Conservation (phyloP, 2,888 invertebrate genomes). For the Stenolophus ochropezus region DNA sequence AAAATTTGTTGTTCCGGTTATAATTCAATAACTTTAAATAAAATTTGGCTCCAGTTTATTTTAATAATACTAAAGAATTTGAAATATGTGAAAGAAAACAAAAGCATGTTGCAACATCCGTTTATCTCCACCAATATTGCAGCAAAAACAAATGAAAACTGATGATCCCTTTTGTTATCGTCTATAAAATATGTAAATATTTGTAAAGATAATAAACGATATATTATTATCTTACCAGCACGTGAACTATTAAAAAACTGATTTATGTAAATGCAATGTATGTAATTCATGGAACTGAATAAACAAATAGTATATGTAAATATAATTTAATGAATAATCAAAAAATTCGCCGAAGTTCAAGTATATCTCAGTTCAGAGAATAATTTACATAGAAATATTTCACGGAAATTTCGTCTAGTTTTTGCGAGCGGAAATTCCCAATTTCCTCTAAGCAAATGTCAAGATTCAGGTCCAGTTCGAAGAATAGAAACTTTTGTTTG, state of each 20-base stretch:
- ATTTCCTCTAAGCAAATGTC: slow-evolving; percentile 2
- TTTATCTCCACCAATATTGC: not conserved
- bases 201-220: slow-evolving; percentile 26
- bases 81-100: too few relatives aligned
- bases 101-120: not conserved
- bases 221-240: slow-evolving; percentile 33
- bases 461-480: not conserved
- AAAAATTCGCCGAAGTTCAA: slow-evolving; percentile 5
- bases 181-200: slow-evolving; percentile 24
- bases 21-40: too few relatives aligned
- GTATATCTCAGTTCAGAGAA: slow-evolving; percentile 3
- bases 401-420: not conserved
- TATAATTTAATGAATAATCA: not conserved
- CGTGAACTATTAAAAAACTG: slow-evolving; percentile 6
- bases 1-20: not conserved
- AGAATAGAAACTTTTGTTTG: not conserved
- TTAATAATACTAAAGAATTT: too few relatives aligned
- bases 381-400: not conserved
- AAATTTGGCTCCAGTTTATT: too few relatives aligned
- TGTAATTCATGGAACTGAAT: not conserved
- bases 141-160: slow-evolving; percentile 20
- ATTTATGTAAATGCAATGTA: not conserved
- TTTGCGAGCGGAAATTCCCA: not conserved
- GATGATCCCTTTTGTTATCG: slow-evolving; percentile 30
- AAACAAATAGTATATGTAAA: not conserved